Evolutionary conservation across 2,888 invertebrate species (phyloP).

Genomic region (Hypsopygia costalis): DNA sequence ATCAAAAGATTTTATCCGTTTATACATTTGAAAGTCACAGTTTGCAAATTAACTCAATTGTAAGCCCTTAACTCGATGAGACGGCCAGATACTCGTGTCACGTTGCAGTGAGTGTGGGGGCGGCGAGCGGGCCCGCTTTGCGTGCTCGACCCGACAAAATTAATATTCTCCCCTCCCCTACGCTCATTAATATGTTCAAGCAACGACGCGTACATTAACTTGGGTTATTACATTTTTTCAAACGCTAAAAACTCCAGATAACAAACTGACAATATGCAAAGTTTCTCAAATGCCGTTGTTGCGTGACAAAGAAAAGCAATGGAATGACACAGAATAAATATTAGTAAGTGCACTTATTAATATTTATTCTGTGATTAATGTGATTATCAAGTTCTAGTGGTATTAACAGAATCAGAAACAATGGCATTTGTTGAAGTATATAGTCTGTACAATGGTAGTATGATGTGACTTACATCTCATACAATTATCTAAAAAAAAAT

Average conservation of each 20-base stretch:
- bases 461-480: no score
- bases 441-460: no score
- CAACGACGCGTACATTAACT: slow-evolving; percentile 35
- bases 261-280: background rate
- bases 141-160: slow-evolving; percentile 42
- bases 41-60: slow-evolving; percentile 11
- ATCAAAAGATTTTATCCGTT: no score
- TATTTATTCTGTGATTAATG: no score
- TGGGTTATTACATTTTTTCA: slow-evolving; percentile 23
- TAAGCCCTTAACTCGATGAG: slow-evolving; percentile 30
- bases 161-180: slow-evolving; percentile 44
- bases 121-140: slow-evolving; percentile 28
- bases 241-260: slow-evolving; percentile 6
- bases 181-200: slow-evolving; percentile 44
- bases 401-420: no score
- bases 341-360: no score
- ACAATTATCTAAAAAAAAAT: no score
- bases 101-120: slow-evolving; percentile 23
- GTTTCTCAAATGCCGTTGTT: background rate
- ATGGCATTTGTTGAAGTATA: no score
- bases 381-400: no score
- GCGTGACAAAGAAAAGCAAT: background rate
- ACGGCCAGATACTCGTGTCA: slow-evolving; percentile 29
- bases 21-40: background rate
- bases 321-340: no score